A percentile compares a stretch with the other conserved stretches of the same genome.
phyloP scores from a whole-genome alignment of 2,888 invertebrate species.

The Minunthozetes semirufus region DNA sequence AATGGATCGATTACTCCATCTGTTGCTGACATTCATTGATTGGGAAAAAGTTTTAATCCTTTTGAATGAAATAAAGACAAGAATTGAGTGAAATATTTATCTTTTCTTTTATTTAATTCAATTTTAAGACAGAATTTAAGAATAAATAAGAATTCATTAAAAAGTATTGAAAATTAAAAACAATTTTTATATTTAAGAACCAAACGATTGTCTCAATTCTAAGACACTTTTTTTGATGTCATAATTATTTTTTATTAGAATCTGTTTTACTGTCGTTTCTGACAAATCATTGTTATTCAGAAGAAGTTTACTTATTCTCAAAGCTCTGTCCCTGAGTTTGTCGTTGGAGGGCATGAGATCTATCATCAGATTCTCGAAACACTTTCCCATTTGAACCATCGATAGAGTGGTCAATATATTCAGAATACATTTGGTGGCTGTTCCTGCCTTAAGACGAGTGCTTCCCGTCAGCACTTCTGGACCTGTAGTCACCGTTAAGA shows the following conservation, averaged over 20 bases:
- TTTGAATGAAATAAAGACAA: too few relatives aligned
- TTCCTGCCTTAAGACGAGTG: conserved; percentile 49
- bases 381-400: conserved; percentile 41
- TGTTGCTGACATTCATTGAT: too few relatives aligned
- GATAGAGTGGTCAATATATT: conserved; percentile 41
- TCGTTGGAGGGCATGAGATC: conserved; percentile 37
- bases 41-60: too few relatives aligned
- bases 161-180: too few relatives aligned
- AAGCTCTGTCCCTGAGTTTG: conserved; percentile 39
- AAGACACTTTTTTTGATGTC: conserved; percentile 27
- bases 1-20: too few relatives aligned
- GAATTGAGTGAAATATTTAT: too few relatives aligned
- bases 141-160: too few relatives aligned
- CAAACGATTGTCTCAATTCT: conserved; percentile 29
- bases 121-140: too few relatives aligned
- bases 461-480: conserved; percentile 50
- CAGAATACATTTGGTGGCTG: conserved; percentile 47
- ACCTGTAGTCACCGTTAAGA: conserved; percentile 37
- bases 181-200: too few relatives aligned
- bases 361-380: conserved; percentile 41
- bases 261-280: background rate
- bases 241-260: conserved; percentile 23
- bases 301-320: conserved; percentile 29
- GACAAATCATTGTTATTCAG: background rate
- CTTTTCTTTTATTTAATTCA: too few relatives aligned